Evolutionary conservation across 1,140 invertebrate genomes (phyloP), one percentile per base, ranked within the genome.

Genomic region (Gryon sp.): DNA sequence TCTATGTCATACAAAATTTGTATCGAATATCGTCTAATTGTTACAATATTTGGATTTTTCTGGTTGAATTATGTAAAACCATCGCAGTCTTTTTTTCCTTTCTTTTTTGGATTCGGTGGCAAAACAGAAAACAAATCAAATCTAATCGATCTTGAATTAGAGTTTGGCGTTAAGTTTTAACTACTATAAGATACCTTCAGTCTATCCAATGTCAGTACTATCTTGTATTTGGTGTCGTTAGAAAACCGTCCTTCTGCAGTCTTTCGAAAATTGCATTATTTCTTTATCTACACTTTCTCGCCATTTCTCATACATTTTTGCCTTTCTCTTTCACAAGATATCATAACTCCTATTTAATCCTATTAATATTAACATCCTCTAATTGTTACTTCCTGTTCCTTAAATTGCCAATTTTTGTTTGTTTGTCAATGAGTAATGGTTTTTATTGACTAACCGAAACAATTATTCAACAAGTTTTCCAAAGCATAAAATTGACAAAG

Each of bases 151-250:
- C 74, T 80, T 79, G 76, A 72, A 78, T 74, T 59, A 41, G 63
- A 81, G 80, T 80, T 83, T 82, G 82, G 82, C 82, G 81, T 89
- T 88, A 88, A 88, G 87, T 89, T 88, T 87, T 80, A 87, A 87
- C 87, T 88, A 88, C 84, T n/a, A n/a, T n/a, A n/a, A n/a, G 82
- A 86, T 89, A 87, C 87, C 87, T 86, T 89, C 87, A 89, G 87
- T 89, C 87, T 89, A 89, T 89, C 87, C 87, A 89, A 88, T 88
- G 86, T 89, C 87, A 89, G 87, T 89, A 89, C 87, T 89, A 88
- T 89, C 86, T 89, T 89, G 88, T 88, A 89, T 89, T 88, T 89
- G 87, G 87, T 89, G 86, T 89, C 87, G 87, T 89, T 88, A 85
- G 84, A 88, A 88, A 88, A 88, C 84, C 86, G 86, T 88, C 84